phyloP scores from a whole-genome alignment of 1,140 invertebrate species.

The Ylistrum balloti region DNA sequence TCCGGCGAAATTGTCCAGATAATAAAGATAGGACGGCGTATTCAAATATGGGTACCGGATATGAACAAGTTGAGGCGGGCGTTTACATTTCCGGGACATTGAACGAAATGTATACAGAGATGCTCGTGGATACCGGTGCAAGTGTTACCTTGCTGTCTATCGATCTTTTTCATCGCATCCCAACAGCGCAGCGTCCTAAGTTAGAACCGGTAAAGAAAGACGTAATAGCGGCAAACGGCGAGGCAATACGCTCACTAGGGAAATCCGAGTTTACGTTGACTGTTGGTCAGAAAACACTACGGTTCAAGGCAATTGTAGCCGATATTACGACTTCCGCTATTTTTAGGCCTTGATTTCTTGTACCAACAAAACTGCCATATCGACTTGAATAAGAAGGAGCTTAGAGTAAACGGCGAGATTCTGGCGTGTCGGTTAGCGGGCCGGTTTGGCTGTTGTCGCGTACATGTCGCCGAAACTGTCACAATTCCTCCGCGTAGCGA shows the following conservation, averaged over 20 bases:
- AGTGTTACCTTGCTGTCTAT: not conserved
- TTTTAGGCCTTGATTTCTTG: not conserved
- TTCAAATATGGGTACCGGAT: not conserved
- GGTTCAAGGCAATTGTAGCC: not conserved
- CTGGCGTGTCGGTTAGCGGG: not conserved
- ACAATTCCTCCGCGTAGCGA: constrained; percentile 4
- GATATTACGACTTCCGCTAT: not conserved
- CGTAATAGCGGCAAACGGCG: not conserved
- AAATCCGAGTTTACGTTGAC: not conserved
- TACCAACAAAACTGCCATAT: not conserved
- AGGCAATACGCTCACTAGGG: not conserved
- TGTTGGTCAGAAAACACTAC: not conserved
- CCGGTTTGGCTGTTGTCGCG: not conserved
- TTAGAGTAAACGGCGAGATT: not conserved
- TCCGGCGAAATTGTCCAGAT: not conserved
- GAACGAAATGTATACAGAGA: not conserved
- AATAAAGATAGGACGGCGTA: not conserved
- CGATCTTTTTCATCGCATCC: not conserved
- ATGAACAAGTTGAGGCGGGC: not conserved
- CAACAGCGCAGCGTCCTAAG: not conserved
- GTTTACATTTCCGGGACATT: not conserved
- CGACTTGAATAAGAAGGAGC: not conserved
- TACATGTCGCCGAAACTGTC: not conserved
- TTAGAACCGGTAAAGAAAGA: not conserved
- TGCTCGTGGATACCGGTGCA: not conserved